Evolutionary conservation across 2,888 invertebrate genomes (phyloP).

Genomic region (Eremobia ochroleuca): DNA sequence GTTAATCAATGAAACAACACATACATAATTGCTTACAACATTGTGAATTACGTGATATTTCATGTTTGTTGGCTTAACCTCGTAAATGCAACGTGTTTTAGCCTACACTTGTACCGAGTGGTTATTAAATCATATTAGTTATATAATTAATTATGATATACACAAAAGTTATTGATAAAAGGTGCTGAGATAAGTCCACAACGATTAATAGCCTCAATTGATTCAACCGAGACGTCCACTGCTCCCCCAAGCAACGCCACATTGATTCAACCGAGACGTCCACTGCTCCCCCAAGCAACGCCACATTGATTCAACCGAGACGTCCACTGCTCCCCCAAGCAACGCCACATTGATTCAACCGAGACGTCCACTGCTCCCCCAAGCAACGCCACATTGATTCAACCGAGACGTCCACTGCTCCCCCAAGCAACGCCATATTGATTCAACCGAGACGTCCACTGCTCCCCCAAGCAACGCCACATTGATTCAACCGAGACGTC

Average conservation of each 20-base stretch:
- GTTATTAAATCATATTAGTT: slow-evolving; percentile 16
- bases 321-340: not conserved
- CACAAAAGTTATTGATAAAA: not conserved
- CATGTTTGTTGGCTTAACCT: slow-evolving; percentile 27
- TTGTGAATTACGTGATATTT: slow-evolving; percentile 56
- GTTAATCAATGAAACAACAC: slow-evolving; percentile 38
- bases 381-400: not conserved
- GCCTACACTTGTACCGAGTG: slow-evolving; percentile 6
- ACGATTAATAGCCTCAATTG: not conserved
- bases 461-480: not conserved
- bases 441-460: too few species aligned
- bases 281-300: not conserved
- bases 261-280: too few species aligned
- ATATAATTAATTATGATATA: slow-evolving; percentile 3
- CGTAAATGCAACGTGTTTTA: slow-evolving; percentile 35
- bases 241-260: not conserved
- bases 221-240: not conserved
- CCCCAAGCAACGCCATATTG: not conserved
- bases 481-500: not conserved
- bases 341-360: not conserved
- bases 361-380: too few species aligned
- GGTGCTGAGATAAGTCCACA: not conserved
- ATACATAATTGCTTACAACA: slow-evolving; percentile 46
- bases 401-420: too few species aligned
- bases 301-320: not conserved